Percentiles rank a stretch among this genome's conserved stretches.
Evolutionary conservation across 2,888 invertebrate species (phyloP).

Genomic region (Lasius platythorax): DNA sequence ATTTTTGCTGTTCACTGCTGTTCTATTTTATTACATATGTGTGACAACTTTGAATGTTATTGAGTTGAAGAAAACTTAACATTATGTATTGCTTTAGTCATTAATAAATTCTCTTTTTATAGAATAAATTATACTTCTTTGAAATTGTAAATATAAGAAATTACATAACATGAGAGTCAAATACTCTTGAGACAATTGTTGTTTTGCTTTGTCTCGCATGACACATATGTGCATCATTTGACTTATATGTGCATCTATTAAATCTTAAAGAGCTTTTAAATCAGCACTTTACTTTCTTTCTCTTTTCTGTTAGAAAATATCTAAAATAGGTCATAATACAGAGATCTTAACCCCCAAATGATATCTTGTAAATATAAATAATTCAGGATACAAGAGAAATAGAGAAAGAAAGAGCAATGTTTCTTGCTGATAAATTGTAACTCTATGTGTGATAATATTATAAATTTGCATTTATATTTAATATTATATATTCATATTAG

Average conservation of each 20-base stretch:
- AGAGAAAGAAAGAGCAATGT: not conserved
- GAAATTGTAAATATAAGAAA: not conserved
- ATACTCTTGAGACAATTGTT: not conserved
- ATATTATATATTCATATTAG: not conserved
- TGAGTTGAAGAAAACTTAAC: not conserved
- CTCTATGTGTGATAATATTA: not conserved
- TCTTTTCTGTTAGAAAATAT: not conserved
- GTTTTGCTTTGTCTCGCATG: not conserved
- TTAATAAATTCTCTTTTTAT: not conserved
- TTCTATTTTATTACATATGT: not conserved
- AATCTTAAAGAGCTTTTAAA: not conserved
- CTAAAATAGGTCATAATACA: not conserved
- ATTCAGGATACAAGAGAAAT: not conserved
- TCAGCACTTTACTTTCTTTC: not conserved
- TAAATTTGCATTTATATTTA: constrained; percentile 1
- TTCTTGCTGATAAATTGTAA: not conserved
- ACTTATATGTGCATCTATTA: not conserved
- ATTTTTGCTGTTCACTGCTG: not conserved
- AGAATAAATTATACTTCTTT: not conserved
- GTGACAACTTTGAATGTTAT: not conserved
- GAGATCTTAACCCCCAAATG: not conserved
- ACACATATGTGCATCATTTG: not conserved
- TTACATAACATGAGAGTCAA: not conserved
- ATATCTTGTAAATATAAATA: not conserved
- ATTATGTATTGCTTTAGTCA: not conserved